Evolutionary conservation across 1,140 invertebrate genomes (phyloP), one percentile per base, ranked within the genome.

Genomic region (Brachionus angularis): DNA sequence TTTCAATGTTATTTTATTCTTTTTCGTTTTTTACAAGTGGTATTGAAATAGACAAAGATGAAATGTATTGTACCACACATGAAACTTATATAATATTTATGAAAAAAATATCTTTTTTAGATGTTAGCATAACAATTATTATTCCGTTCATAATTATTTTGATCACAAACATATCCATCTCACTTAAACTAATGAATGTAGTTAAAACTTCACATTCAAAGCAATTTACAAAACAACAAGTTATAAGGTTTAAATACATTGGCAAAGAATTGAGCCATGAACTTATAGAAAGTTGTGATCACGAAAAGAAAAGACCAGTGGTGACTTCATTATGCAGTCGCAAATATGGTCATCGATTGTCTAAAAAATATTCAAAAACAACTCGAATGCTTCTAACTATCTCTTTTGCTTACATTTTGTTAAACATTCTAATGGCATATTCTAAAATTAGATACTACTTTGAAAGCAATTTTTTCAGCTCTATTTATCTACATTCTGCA

Each of bases 331-430:
- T 55, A 0, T 55, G 52, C 23, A 55, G 53, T 33, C 4, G 31
- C 29, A 55, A 55, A 55, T 55, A 55, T 16, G 34, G 34, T 10
- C 53, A 34, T 18, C 31, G 52, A 55, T 16, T 55, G 0, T 55
- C 52, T n/a, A 55, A 55, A 55, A 55, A 55, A 55, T 55, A 55
- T 55, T 55, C 52, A 12, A 31, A 23, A 33, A 55, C 52, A n/a
- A 55, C 52, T 33, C 27, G 52, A 55, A 31, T 55, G 31, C 34
- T 55, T 27, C 23, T 55, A 8, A 55, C 52, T 33, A 55, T 55
- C 31, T 55, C 52, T 1, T 14, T 55, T 23, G 34, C 52, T 5
- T 55, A 55, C 21, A 31, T 55, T n/a, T 7, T 55, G 10, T n/a
- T 55, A 7, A 55, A 55, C 16, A 33, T 33, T 33, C 18, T 55